Base-by-base conservation (phyloP, 2,888 invertebrate species). In the Agrilus biguttatus region DNA sequence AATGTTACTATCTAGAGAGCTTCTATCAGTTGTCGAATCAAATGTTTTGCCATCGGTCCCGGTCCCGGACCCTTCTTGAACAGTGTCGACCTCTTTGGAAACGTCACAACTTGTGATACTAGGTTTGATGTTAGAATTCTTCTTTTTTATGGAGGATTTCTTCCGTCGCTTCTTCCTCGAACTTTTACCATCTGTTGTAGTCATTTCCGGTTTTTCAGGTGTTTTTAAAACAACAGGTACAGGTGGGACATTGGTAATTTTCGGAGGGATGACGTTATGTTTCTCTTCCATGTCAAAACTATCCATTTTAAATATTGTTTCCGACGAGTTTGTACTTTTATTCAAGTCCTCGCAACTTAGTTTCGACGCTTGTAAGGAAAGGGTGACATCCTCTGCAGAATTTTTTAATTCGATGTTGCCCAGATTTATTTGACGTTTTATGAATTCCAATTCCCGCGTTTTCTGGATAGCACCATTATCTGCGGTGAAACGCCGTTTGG, bases 141-240 rank as follows among this genome's bases (percentile, higher is more conserved):
- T 87, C 68, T 83, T 83, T 66, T 84, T 86, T 65, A 83, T 79
- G 51, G 80, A 73, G 33, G 79, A 77, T 71, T 80, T 85, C 69
- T 83, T 80, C 52, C 84, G 80, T 43, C 85, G 77, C 62, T 83
- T 84, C 63, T 85, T 81, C 59, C 86, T 87, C 45, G 72, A 75
- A 37, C 70, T 74, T 48, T 73, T 74, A 38, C 60, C 68, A 52
- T 78, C 78, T 2, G 54, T 43, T 19, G 75, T 40, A n/a, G 48
- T 21, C 33, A 51, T 47, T 3, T 50, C 50, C 28, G 14, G 35
- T 35, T 50, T 48, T 28, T 43, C 28, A n/a, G 45, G 39, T 8
- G 36, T 39, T n/a, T 41, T 40, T 33, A 23, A 14, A 34, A 14
- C 17, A 36, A 12, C 12, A 34, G 38, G 35, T 37, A 45, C 48